Percentiles rank a stretch among this genome's conserved stretches.
phyloP scores from a whole-genome alignment of 1,140 invertebrate genomes.

The Brachystomella parvula region DNA sequence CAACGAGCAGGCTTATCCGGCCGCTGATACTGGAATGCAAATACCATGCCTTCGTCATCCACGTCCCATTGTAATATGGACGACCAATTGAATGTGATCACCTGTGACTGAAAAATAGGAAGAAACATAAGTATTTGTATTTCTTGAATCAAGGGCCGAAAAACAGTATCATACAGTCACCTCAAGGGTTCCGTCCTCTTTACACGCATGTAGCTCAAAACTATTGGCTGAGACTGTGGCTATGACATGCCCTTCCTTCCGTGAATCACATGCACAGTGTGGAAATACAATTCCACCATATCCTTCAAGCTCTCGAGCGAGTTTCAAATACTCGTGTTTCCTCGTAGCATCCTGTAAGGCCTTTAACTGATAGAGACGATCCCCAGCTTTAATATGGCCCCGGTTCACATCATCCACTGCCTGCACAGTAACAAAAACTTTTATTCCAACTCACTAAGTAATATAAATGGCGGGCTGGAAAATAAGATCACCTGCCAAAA shows the following conservation, averaged over 20 bases:
- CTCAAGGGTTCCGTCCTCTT: slow-evolving; percentile 74
- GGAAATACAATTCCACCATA: slow-evolving; percentile 90
- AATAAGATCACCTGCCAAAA: slow-evolving; percentile 57
- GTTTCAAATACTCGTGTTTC: slow-evolving; percentile 67
- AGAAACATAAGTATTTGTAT: slow-evolving; percentile 13
- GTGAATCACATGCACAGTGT: slow-evolving; percentile 86
- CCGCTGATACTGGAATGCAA: slow-evolving; percentile 47
- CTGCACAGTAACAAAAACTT: slow-evolving; percentile 39
- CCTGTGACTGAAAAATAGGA: slow-evolving; percentile 34
- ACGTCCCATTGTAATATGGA: slow-evolving; percentile 38
- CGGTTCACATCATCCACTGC: slow-evolving; percentile 92
- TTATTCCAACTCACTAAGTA: neutral
- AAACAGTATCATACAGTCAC: slow-evolving; percentile 42
- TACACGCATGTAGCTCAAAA: slow-evolving; percentile 79
- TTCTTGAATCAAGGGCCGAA: neutral
- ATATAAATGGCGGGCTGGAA: neutral
- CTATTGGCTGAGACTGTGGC: slow-evolving; percentile 62
- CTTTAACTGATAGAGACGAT: slow-evolving; percentile 88
- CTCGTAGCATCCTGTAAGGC: slow-evolving; percentile 82
- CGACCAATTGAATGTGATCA: slow-evolving; percentile 35
- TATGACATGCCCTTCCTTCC: slow-evolving; percentile 84
- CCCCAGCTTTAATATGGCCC: slow-evolving; percentile 78
- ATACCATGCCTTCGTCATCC: slow-evolving; percentile 37
- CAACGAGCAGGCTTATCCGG: slow-evolving; percentile 71
- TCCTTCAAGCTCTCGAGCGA: slow-evolving; percentile 75